Base-by-base conservation (phyloP, 2,888 invertebrate genomes). In the Drosophila picticornis region DNA sequence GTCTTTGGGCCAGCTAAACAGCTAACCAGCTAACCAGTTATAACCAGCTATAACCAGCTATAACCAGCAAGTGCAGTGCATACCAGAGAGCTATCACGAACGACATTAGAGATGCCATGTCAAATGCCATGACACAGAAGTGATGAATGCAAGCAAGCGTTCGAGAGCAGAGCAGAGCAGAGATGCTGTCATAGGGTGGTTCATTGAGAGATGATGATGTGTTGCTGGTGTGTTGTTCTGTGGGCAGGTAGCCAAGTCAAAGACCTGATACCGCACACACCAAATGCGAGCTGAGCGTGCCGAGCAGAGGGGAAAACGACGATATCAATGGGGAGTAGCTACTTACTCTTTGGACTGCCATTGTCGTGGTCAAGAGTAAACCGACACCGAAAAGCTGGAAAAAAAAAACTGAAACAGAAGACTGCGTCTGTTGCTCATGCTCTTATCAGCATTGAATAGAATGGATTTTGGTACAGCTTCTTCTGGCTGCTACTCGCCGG, bases 221-320 rank as follows among this genome's bases (percentile, higher is more conserved):
- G 36, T 40, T 64, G 64, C 6, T 65, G 36, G 16, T 25, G 53
- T 19, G 0, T 32, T 25, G 34, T 34, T 9, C 9, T 19, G 51
- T 51, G 67, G 71, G 66, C 85, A 79, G 81, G 79, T 72, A 83
- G 80, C 83, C 76, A 69, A 65, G 83, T 80, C 83, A 85, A 84
- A 88, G 90, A 83, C 74, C 70, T 84, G 91, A 90, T 90, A 90
- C 88, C 68, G 90, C 84, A 90, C 91, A 85, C 82, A 59, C 79
- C 75, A 79, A 69, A 73, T 64, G 71, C 79, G 51, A 76, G 60
- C 82, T 40, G 82, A 85, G 91, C 85, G 90, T 85, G 91, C 68
- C 52, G 38, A 65, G 80, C 64, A 64, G 82, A 61, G 78, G 67
- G 60, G 61, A 61, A 36, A 22, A 25, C 4, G 57, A 43, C 61